phyloP scores from a whole-genome alignment of 1,140 invertebrate genomes.

The Antheraea mylitta region DNA sequence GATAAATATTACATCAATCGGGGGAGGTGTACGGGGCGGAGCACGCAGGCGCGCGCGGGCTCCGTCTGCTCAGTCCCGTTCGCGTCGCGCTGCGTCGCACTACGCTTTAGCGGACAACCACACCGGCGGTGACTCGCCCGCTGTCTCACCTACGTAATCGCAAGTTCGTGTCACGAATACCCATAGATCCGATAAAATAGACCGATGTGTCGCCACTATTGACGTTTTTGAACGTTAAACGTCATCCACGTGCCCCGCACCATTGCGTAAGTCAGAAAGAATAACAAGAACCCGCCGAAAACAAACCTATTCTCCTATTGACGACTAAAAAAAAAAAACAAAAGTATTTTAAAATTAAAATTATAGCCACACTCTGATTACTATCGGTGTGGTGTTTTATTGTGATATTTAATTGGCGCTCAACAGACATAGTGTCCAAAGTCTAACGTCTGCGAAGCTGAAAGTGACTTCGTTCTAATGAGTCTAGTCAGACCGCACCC shows the following conservation, averaged over 20 bases:
- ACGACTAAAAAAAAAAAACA: conserved; percentile 57
- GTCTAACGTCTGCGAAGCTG: conserved; percentile 36
- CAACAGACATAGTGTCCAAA: conserved; percentile 42
- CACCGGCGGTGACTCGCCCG: conserved; percentile 66
- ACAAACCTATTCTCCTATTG: conserved; percentile 65
- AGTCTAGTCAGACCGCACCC: conserved; percentile 55
- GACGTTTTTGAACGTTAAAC: conserved; percentile 22
- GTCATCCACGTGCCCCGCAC: conserved; percentile 45
- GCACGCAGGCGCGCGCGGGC: conserved; percentile 60
- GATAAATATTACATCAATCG: conserved; percentile 78
- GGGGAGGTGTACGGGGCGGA: conserved; percentile 40
- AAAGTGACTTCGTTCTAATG: conserved; percentile 49
- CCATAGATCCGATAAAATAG: background rate
- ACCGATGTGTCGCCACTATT: conserved; percentile 14
- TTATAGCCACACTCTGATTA: conserved; percentile 59
- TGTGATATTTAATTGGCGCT: background rate
- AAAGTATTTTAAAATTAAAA: conserved; percentile 40
- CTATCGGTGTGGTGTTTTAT: conserved; percentile 28
- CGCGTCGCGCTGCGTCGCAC: conserved; percentile 65
- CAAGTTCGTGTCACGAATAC: conserved; percentile 27
- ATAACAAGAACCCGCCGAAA: conserved; percentile 38
- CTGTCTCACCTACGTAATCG: conserved; percentile 42
- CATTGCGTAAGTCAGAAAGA: conserved; percentile 66
- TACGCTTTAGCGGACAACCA: conserved; percentile 51
- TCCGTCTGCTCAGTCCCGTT: conserved; percentile 62